Evolutionary conservation across 2,888 invertebrate genomes (phyloP).

Genomic region (Leptinotarsa haldemani): DNA sequence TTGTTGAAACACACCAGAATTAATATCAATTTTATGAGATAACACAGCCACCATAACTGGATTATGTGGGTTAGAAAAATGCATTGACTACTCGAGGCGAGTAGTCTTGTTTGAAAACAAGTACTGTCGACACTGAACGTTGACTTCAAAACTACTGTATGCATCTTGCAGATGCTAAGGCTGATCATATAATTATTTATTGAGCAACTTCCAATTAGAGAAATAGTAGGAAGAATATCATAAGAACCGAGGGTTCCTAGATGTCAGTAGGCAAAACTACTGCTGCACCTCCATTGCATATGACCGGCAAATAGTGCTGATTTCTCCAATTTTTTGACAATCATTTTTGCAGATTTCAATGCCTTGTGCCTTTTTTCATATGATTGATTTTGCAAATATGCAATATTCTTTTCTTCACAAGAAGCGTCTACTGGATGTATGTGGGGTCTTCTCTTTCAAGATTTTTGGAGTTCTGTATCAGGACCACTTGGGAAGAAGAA

Average conservation of each 20-base stretch:
- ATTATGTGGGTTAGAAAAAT: neutral
- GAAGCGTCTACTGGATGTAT: too few species aligned
- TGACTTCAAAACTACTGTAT: conserved; percentile 2
- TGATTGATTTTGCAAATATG: too few species aligned
- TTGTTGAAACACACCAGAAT: neutral
- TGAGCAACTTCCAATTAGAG: neutral
- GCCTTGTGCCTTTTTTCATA: too few species aligned
- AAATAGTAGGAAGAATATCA: neutral
- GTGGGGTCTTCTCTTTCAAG: too few species aligned
- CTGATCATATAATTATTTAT: neutral
- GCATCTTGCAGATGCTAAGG: neutral
- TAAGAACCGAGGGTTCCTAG: neutral
- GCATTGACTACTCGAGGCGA: neutral
- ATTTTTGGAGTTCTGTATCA: too few species aligned
- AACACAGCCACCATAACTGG: neutral
- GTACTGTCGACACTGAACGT: neutral
- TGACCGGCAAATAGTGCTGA: too few species aligned
- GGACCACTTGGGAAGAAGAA: too few species aligned
- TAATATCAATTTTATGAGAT: neutral
- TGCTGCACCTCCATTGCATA: too few species aligned
- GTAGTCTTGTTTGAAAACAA: neutral
- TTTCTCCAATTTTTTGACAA: too few species aligned
- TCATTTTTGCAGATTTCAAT: too few species aligned
- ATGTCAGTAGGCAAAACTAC: neutral
- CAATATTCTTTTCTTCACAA: too few species aligned